phyloP scores from a whole-genome alignment of 2,888 invertebrate species.

The Thereva nobilitata region DNA sequence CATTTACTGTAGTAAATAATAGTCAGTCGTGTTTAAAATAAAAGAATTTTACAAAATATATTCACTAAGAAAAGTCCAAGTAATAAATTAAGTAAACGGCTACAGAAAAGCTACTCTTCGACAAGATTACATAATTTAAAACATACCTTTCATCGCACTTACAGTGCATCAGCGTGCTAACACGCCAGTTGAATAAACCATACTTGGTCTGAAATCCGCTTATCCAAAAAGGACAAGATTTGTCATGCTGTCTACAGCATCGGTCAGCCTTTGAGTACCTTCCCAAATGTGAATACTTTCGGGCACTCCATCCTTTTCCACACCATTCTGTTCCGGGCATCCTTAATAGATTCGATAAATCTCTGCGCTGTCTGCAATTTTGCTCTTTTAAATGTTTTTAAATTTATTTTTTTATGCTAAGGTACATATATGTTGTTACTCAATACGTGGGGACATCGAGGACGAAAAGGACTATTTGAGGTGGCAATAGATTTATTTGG shows the following conservation, averaged over 20 bases:
- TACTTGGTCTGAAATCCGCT: conserved; percentile 78
- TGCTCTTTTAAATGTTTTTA: conserved; percentile 29
- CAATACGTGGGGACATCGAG: not conserved
- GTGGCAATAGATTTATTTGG: no score
- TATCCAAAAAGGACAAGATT: conserved; percentile 78
- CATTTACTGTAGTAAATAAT: no score
- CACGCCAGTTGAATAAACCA: conserved; percentile 81
- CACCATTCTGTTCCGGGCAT: conserved; percentile 91
- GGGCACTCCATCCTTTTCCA: conserved; percentile 79
- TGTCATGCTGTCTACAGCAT: conserved; percentile 82
- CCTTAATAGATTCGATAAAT: conserved; percentile 67
- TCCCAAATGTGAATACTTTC: conserved; percentile 76
- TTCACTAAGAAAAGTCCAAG: no score
- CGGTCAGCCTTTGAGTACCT: conserved; percentile 77
- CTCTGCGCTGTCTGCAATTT: conserved; percentile 58
- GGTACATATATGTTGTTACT: conserved; percentile 7
- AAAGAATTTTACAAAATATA: no score
- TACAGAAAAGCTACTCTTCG: no score
- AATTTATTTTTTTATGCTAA: conserved; percentile 15
- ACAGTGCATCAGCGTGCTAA: conserved; percentile 86
- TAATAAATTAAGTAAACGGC: no score
- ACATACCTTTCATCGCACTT: conserved; percentile 85
- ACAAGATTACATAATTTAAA: not conserved
- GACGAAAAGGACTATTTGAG: no score
- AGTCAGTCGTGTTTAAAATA: no score